Evolutionary conservation across 2,888 invertebrate species (phyloP).

Genomic region (Vanessa cardui): DNA sequence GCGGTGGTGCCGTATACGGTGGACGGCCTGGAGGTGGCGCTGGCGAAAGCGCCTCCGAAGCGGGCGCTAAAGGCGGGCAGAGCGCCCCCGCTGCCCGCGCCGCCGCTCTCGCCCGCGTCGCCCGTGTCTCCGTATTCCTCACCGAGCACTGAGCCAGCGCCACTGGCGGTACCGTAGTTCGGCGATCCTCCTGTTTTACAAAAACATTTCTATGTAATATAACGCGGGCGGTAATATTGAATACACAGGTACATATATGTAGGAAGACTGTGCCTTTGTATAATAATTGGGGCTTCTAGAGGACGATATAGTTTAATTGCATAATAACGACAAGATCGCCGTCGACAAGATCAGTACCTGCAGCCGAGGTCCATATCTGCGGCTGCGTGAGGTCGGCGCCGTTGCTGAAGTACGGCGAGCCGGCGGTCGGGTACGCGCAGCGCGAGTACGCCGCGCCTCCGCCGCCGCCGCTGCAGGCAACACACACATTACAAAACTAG

Average conservation of each 20-base stretch:
- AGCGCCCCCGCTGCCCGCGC: slow-evolving; percentile 59
- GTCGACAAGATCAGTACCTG: slow-evolving; percentile 49
- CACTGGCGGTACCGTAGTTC: slow-evolving; percentile 54
- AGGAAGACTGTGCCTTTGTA: no score
- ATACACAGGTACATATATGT: no score
- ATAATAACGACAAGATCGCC: no score
- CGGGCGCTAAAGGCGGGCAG: slow-evolving; percentile 83
- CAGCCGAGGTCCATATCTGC: slow-evolving; percentile 65
- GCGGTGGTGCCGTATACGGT: slow-evolving; percentile 59
- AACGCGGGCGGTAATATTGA: no score
- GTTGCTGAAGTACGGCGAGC: slow-evolving; percentile 66
- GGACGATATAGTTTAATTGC: no score
- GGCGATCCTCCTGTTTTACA: slow-evolving; percentile 60
- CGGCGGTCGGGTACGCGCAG: slow-evolving; percentile 57
- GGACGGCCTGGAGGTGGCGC: slow-evolving; percentile 58
- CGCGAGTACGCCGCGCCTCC: slow-evolving; percentile 61
- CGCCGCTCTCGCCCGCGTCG: slow-evolving; percentile 52
- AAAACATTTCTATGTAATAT: no score
- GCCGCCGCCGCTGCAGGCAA: slow-evolving; percentile 47
- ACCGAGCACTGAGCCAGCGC: slow-evolving; percentile 40
- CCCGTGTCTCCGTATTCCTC: slow-evolving; percentile 47
- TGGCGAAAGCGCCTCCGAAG: slow-evolving; percentile 72
- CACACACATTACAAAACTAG: neutral
- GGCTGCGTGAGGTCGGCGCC: slow-evolving; percentile 55
- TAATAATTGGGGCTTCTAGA: no score